phyloP scores from a whole-genome alignment of 2,888 invertebrate species.

The Spodoptera littoralis region DNA sequence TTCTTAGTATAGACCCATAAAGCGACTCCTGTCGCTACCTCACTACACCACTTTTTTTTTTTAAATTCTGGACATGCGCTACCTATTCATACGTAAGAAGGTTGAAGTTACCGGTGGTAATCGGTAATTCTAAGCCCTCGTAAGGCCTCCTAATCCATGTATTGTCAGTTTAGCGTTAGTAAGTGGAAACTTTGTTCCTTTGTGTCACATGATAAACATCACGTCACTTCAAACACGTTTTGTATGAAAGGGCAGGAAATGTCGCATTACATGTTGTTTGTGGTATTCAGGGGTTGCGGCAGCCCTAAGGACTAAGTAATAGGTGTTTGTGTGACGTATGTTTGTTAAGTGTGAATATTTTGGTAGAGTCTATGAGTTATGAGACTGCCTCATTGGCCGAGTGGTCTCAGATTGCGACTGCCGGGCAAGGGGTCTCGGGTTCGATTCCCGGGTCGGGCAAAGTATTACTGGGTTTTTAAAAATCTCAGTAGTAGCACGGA shows the following conservation, averaged over 20 bases:
- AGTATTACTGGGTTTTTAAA: no score
- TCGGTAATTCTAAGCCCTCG: constrained; percentile 29
- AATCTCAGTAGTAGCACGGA: no score
- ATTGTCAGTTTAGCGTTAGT: constrained; percentile 39
- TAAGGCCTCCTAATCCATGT: constrained; percentile 37
- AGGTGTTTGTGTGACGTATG: background rate
- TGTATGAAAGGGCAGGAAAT: constrained; percentile 48
- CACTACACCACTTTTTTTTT: no score
- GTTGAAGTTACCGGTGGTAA: constrained; percentile 5
- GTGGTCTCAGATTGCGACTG: no score
- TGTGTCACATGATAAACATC: constrained; percentile 48
- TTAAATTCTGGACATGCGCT: no score
- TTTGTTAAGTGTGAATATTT: background rate
- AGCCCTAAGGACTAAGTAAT: constrained; percentile 19
- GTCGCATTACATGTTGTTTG: constrained; percentile 45
- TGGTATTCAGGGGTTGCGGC: constrained; percentile 15
- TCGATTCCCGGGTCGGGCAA: no score
- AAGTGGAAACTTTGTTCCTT: constrained; percentile 36
- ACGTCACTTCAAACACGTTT: constrained; percentile 40
- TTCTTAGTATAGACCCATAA: no score
- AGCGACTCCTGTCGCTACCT: no score
- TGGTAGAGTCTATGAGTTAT: no score
- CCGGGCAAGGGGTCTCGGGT: no score
- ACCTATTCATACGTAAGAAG: no score
- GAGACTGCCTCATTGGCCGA: no score